A percentile compares a stretch with the other conserved stretches of the same genome.
phyloP scores from a whole-genome alignment of 2,113 vertebrate species.

The Trematomus loennbergii region DNA sequence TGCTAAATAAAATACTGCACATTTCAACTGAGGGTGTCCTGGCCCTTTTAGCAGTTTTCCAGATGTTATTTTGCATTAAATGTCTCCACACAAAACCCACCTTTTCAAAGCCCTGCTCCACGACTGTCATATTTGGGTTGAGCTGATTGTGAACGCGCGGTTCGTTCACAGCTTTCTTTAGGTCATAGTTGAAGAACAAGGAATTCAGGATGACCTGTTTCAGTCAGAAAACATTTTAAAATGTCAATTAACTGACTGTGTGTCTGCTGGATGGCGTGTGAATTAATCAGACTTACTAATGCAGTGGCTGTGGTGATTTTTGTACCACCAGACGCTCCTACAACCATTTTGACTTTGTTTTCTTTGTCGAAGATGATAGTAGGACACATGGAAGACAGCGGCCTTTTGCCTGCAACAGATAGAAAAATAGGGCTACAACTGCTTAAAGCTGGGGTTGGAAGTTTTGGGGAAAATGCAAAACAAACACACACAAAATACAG shows the following conservation, averaged over 20 bases:
- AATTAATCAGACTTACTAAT: conserved; percentile 82
- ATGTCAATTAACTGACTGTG: not conserved
- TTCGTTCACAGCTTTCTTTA: conserved; percentile 88
- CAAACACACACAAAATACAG: too few relatives aligned
- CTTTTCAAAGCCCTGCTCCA: conserved; percentile 86
- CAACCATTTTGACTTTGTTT: conserved; percentile 91
- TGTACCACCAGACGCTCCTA: conserved; percentile 93
- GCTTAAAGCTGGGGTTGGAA: not conserved
- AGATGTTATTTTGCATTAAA: not conserved
- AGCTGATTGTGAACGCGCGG: conserved; percentile 94
- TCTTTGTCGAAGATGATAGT: conserved; percentile 89
- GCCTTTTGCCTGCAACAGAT: conserved; percentile 89
- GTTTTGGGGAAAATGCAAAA: too few relatives aligned
- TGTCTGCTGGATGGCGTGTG: not conserved
- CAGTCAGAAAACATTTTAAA: not conserved
- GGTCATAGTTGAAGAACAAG: conserved; percentile 93
- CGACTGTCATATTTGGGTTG: conserved; percentile 86
- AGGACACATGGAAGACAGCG: conserved; percentile 94
- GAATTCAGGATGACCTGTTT: conserved; percentile 91
- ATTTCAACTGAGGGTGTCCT: not conserved
- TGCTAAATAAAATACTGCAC: not conserved
- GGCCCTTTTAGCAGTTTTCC: not conserved
- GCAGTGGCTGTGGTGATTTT: conserved; percentile 95
- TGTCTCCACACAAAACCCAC: conserved; percentile 47
- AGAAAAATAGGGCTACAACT: conserved; percentile 20